These are phyloP conservation scores for Hydra vulgaris DNA, from an alignment of 30 jellyfish, hydroid and myxozoan genomes.

Conservation along the genomic window DNA sequence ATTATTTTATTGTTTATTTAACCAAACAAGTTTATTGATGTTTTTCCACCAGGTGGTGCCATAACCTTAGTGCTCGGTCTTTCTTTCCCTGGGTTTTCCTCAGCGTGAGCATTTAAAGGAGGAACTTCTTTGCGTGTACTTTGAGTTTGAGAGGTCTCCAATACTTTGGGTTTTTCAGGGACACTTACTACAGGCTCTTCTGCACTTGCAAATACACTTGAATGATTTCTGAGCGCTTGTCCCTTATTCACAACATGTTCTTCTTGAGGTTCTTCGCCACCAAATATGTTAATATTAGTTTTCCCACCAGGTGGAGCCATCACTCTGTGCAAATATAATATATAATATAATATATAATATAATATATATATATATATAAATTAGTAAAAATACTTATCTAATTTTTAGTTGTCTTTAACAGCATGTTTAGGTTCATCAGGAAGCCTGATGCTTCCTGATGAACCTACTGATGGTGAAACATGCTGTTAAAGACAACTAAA, in stretches of 20 bases:
- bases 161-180: background rate
- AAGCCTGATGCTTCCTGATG: no score
- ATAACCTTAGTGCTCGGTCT: constrained; percentile 30
- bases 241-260: constrained; percentile 10
- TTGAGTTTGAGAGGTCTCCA: background rate
- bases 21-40: constrained; percentile 32
- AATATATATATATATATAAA: no score
- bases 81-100: background rate
- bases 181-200: constrained; percentile 6
- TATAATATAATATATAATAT: no score
- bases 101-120: constrained; percentile 11
- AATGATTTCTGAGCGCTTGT: constrained; percentile 23
- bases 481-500: no score
- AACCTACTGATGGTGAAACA: no score
- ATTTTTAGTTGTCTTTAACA: no score
- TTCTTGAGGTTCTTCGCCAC: constrained; percentile 19
- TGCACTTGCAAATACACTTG: constrained; percentile 23
- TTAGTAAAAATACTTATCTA: no score
- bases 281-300: constrained; percentile 28
- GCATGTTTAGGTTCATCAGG: no score
- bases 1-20: background rate
- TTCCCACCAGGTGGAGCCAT: constrained; percentile 48
- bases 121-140: background rate
- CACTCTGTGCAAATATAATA: no score
- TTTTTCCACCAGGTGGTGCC: constrained; percentile 48